Evolutionary conservation across 2,797 vertebrate species (phyloP), one percentile per base, ranked within the genome.

Genomic region (Cichlasoma orientale): DNA sequence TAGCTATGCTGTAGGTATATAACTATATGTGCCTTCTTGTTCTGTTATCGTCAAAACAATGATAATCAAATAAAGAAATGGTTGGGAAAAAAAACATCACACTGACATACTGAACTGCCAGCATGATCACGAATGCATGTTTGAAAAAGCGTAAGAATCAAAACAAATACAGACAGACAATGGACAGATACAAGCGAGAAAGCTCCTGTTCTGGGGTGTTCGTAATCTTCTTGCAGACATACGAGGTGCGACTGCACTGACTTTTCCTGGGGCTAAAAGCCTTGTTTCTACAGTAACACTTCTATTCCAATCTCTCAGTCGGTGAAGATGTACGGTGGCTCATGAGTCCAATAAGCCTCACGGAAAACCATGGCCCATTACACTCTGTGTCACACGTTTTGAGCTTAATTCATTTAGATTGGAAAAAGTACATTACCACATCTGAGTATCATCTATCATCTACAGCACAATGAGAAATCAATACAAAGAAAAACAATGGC

Each of bases 381-480:
- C 5, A 25, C 74, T 79, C 44, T 44, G 75, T 47, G 73, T 72
- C 70, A 80, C 70, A 78, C 73, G 85, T 74, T 72, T 59, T 75
- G 36, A 86, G 61, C 84, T 77, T 27, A 83, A 89, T 82, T 88
- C 19, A 73, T 88, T 80, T 59, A 68, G 81, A 88, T 58, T 69
- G 71, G 55, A 59, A 38, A 85, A 71, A 80, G 66, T 83, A 77
- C 73, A 78, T 81, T 72, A 74, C 41, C 33, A n/a, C 79, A 70
- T 29, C 59, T 85, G 75, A 82, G 59, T 59, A 77, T 89, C 74
- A 87, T 93, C 87, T 63, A 91, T 93, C 88, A 93, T 91, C 77
- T 73, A 56, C 63, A 73, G 72, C 25, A 79, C 61, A 79, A 87
- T 85, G 78, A 88, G 63, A 86, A 93, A 91, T 94, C 92, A 88